phyloP scores from a whole-genome alignment of 2,888 invertebrate genomes.

The Homarus gammarus region DNA sequence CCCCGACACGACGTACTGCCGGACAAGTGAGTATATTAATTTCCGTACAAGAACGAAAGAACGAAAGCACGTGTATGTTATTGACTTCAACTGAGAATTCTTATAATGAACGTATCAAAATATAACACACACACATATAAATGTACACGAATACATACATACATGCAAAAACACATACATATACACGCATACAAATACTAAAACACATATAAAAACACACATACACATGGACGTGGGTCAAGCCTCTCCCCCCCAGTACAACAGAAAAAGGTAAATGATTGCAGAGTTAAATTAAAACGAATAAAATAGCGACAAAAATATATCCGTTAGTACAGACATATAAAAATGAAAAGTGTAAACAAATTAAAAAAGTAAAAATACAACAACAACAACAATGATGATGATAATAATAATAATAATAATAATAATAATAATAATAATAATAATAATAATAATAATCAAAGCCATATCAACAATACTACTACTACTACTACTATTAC shows the following conservation, averaged over 20 bases:
- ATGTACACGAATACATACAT: conserved; percentile 17
- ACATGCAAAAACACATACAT: not conserved
- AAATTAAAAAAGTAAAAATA: not conserved
- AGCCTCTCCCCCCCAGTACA: too few species aligned
- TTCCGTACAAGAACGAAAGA: too few species aligned
- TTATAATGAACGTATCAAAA: not conserved
- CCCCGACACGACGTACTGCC: too few species aligned
- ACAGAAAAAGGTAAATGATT: too few species aligned
- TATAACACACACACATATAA: not conserved
- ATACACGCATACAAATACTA: too few species aligned
- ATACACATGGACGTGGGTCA: too few species aligned
- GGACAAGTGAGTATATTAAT: too few species aligned
- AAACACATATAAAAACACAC: too few species aligned
- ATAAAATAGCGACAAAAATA: too few species aligned
- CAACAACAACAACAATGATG: too few species aligned
- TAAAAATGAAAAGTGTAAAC: not conserved
- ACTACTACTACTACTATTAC: not conserved
- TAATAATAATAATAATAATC: conserved; percentile 16
- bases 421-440: not conserved
- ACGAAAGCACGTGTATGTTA: too few species aligned
- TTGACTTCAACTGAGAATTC: not conserved
- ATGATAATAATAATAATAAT: not conserved
- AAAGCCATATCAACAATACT: not conserved
- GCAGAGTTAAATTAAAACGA: too few species aligned
- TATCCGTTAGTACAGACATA: not conserved